A percentile compares a stretch with the other conserved stretches of the same genome.
Conservation (phyloP, 2,888 invertebrate species). For the Sinhomidia bicolor region DNA sequence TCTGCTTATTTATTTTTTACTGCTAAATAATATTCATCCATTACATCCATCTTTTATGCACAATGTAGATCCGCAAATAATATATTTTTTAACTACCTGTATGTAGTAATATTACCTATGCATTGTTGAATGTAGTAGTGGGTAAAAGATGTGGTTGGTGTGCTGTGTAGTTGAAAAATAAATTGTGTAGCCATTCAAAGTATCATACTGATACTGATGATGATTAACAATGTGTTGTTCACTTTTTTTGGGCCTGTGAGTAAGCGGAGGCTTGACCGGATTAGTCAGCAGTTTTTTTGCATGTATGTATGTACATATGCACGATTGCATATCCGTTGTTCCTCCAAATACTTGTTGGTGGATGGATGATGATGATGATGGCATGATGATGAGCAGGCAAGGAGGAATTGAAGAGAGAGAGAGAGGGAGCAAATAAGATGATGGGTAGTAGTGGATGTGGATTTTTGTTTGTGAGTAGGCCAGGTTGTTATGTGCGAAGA, state of each 20-base stretch:
- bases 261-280: slow-evolving; percentile 58
- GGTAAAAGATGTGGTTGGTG: too few relatives aligned
- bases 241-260: background rate
- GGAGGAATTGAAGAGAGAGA: background rate
- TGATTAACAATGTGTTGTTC: background rate
- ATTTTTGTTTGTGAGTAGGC: background rate
- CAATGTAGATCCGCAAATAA: too few relatives aligned
- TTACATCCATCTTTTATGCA: too few relatives aligned
- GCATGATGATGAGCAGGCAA: background rate
- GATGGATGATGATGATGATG: background rate
- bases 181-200: slow-evolving; percentile 43
- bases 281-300: slow-evolving; percentile 56
- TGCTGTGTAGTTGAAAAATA: slow-evolving; percentile 53
- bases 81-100: too few relatives aligned
- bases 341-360: background rate
- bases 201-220: background rate
- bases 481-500: background rate
- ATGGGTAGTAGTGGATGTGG: background rate
- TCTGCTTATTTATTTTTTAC: too few relatives aligned
- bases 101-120: too few relatives aligned
- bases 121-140: too few relatives aligned
- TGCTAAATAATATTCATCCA: too few relatives aligned
- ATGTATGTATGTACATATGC: slow-evolving; percentile 1
- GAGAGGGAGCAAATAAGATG: background rate
- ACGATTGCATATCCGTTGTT: background rate